These are phyloP conservation scores for Sarcophaga subvicina DNA, from an alignment of 2,888 invertebrate species.

Conservation along the genomic window DNA sequence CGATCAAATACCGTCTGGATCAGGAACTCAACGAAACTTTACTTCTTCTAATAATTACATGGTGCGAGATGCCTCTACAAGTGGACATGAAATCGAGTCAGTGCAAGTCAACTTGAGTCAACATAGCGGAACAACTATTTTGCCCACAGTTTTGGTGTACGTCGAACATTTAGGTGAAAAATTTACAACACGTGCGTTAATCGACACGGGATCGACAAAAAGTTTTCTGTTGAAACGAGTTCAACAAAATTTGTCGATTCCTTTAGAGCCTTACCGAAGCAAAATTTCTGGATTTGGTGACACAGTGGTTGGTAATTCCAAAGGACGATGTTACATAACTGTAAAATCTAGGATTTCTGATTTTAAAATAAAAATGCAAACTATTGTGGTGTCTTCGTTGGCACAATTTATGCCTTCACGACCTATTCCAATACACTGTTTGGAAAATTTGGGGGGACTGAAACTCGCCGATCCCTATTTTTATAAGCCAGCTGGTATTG, in stretches of 20 bases:
- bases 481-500: no score
- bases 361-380: no score
- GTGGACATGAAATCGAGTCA: not conserved
- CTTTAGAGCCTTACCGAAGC: no score
- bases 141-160: not conserved
- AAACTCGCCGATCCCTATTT: no score
- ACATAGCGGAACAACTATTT: not conserved
- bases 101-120: slow-evolving; percentile 10
- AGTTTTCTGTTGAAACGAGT: slow-evolving; percentile 13
- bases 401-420: no score
- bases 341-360: no score
- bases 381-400: no score
- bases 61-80: not conserved
- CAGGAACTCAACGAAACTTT: not conserved
- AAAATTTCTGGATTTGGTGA: slow-evolving; percentile 33
- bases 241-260: not conserved
- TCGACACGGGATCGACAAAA: slow-evolving; percentile 13
- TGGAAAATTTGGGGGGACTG: no score
- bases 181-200: slow-evolving; percentile 7
- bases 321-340: not conserved
- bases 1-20: not conserved
- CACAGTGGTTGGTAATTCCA: slow-evolving; percentile 16
- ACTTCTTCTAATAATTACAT: not conserved
- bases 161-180: not conserved
- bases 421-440: no score